Evolutionary conservation across 2,888 invertebrate genomes (phyloP).

Genomic region (Rhogogaster chlorosoma): DNA sequence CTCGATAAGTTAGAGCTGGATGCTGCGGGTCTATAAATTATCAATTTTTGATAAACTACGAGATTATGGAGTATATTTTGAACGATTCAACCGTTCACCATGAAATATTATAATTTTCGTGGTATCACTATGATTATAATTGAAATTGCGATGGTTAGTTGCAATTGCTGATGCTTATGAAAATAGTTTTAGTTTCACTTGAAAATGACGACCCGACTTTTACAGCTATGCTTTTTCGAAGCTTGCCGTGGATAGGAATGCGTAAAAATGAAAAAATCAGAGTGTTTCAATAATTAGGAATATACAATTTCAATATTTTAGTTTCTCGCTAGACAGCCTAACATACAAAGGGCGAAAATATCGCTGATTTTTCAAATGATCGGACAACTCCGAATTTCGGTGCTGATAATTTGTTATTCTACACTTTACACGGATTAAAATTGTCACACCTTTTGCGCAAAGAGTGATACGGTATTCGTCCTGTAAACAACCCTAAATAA

Average conservation of each 20-base stretch:
- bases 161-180: too few relatives aligned
- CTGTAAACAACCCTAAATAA: neutral
- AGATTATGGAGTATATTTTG: neutral
- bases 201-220: too few relatives aligned
- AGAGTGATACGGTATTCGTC: neutral
- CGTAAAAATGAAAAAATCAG: neutral
- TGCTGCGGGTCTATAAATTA: neutral
- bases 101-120: neutral
- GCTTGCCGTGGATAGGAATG: neutral
- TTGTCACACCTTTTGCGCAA: neutral
- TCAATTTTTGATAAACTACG: neutral
- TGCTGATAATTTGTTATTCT: neutral
- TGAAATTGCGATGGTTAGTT: neutral
- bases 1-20: neutral
- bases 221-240: too few relatives aligned
- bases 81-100: neutral
- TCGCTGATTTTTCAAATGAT: neutral
- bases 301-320: neutral
- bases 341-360: neutral
- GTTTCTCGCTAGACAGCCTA: neutral
- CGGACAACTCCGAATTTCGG: neutral
- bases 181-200: too few relatives aligned
- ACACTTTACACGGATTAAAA: slow-evolving; percentile 8
- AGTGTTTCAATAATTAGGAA: neutral
- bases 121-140: neutral